Evolutionary conservation across 2,113 vertebrate species (phyloP), one percentile per base, ranked within the genome.

Genomic region (Pandion haliaetus): DNA sequence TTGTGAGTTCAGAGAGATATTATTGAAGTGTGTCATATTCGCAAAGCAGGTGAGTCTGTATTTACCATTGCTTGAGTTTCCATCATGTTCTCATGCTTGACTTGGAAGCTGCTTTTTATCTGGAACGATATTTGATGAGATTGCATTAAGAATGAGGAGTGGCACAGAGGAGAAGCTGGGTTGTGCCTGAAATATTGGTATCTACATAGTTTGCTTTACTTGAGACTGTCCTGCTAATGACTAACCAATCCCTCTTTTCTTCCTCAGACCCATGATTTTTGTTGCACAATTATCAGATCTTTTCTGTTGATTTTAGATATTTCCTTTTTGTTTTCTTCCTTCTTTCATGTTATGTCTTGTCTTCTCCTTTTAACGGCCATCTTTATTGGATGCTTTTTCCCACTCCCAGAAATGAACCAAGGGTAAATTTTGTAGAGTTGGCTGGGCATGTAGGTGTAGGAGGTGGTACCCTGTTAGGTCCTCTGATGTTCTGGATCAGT

Each of bases 91-190:
- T 74, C 93, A 88, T 78, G 49, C n/a, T 88, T 86, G 59, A 32
- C 45, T 96, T 36, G 38, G 40, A 74, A 84, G 19, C 28, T 83
- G 19, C 10, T 54, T 19, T 91, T 92, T 91, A 84, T 96, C 86
- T 91, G 50, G 28, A 79, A 52, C 52, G 47, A 66, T 84, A 74
- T 89, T 96, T 63, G 50, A 55, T 50, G 83, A 94, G 95, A 94
- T 84, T 86, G 59, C 32, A 29, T 5, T 26, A 78, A 47, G 91
- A 95, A 94, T 86, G 63, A 91, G 95, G 94, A 95, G 95, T 81
- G 95, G 86, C 86, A 40, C 34, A 45, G 18, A 58, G 26, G 36
- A 95, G 83, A 91, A 92, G 9, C 25, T 78, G 86, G 55, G 72
- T 42, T 92, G 86, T 72, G 55, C 55, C 81, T 74, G 16, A 86